Evolutionary conservation across 2,113 vertebrate genomes (phyloP), one percentile per base, ranked within the genome.

Genomic region (Pholis gunnellus): DNA sequence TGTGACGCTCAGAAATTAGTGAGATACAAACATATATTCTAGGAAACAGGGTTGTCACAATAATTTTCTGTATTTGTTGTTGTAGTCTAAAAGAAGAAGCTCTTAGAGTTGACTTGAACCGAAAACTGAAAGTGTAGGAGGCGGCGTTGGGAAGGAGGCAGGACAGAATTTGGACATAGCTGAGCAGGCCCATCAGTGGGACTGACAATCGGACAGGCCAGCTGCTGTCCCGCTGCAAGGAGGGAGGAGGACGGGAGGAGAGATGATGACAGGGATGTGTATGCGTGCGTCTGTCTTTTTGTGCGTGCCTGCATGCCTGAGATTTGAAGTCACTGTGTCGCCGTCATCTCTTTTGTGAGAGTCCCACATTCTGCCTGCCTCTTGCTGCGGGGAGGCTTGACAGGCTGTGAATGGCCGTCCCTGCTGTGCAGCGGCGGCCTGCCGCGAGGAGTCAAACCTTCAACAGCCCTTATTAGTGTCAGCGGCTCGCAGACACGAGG

Each of bases 391-490:
- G 81, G 85, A 56, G 70, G 86, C 52, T 82, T 94, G 93, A 94
- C 93, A 92, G 91, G 89, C 88, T 85, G 86, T 94, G 92, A 94
- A 94, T 94, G 88, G 84, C 73, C 87, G 81, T 91, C 89, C 91
- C 92, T 86, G 92, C 93, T 92, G 93, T 88, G 93, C 91, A 76
- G 68, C 27, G 89, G 91, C 75, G 78, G 91, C 91, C 87, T 88
- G 90, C 90, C 64, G 91, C 92, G 87, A 83, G 40, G 85, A 94
- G 94, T 94, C 91, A 89, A 91, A 93, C 91, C 89, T 91, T 92
- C 87, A 71, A 80, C 88, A 89, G 91, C 82, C 78, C 91, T 92
- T 90, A 95, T 95, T 95, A 95, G 94, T 93, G 92, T 94, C 92
- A 93, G 85, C 83, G 31, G 82, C 88, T 81, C 84, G 50, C 81